A percentile compares a stretch with the other conserved stretches of the same genome.
Evolutionary conservation across 2,888 invertebrate genomes (phyloP).

Genomic region (Thereva unica): DNA sequence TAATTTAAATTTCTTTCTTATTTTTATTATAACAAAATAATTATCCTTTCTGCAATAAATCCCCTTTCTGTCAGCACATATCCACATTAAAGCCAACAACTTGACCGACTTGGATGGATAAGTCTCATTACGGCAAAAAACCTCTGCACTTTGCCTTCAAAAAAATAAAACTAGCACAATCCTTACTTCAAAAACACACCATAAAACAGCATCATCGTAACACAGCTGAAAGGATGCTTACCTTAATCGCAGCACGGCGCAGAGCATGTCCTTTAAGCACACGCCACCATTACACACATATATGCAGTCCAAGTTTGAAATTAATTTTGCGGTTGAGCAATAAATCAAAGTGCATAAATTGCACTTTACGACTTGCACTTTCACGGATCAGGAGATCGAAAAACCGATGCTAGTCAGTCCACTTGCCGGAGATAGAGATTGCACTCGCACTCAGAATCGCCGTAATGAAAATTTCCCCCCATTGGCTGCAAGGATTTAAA

Average conservation of each 20-base stretch:
- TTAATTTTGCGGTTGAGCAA: conserved; percentile 20
- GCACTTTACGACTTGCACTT: neutral
- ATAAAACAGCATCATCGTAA: neutral
- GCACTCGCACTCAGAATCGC: neutral
- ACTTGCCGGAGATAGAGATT: neutral
- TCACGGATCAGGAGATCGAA: no score
- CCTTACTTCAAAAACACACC: conserved; percentile 10
- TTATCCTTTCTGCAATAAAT: no score
- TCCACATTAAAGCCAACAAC: conserved; percentile 22
- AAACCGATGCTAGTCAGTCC: no score
- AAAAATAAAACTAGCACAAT: conserved; percentile 17
- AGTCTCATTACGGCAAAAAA: no score
- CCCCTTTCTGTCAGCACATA: no score
- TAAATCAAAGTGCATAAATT: conserved; percentile 28
- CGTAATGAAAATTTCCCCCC: conserved; percentile 21
- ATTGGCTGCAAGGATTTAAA: neutral
- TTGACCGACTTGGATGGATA: conserved; percentile 9
- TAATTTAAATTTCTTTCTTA: no score
- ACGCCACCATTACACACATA: conserved; percentile 3
- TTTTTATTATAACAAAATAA: no score
- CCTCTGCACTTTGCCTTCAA: conserved; percentile 18
- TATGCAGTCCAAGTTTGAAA: conserved; percentile 27
- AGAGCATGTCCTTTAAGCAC: no score
- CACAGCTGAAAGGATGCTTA: neutral
- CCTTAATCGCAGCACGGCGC: conserved; percentile 13